These are phyloP conservation scores for Polydesmus complanatus DNA, from an alignment of 2,888 invertebrate species.

Conservation along the genomic window DNA sequence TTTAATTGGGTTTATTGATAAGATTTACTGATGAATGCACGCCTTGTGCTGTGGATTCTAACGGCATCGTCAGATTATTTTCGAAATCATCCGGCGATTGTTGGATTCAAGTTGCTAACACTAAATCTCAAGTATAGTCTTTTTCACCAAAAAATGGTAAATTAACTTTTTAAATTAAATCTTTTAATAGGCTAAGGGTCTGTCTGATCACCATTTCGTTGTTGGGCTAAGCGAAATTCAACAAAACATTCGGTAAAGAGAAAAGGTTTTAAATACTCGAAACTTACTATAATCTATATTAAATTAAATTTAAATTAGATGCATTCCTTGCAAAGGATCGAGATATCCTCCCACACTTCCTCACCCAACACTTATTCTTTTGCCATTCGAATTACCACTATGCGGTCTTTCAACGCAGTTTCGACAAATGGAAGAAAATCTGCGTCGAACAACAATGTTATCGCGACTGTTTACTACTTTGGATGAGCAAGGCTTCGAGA, in stretches of 20 bases:
- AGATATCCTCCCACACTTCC: conserved; percentile 76
- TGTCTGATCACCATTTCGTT: conserved; percentile 58
- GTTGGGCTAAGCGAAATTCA: conserved; percentile 62
- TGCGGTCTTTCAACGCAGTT: conserved; percentile 69
- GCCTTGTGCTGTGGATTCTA: conserved; percentile 59
- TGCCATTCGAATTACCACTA: conserved; percentile 57
- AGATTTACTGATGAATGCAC: conserved; percentile 71
- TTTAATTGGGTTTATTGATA: not conserved
- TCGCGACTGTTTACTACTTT: conserved; percentile 25
- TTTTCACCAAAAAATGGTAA: conserved; percentile 1
- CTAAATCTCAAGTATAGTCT: conserved; percentile 46
- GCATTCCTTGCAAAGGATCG: conserved; percentile 75
- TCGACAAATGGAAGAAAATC: conserved; percentile 56
- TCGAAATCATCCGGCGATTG: conserved; percentile 46
- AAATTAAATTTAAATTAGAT: conserved; percentile 38
- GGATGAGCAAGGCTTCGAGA: conserved; percentile 26
- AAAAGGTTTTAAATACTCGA: not conserved
- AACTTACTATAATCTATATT: conserved; percentile 3
- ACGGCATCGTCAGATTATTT: conserved; percentile 58
- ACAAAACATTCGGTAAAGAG: conserved; percentile 46
- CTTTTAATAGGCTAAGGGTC: conserved; percentile 44
- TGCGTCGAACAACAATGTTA: conserved; percentile 24
- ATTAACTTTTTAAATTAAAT: not conserved
- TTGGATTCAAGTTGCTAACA: conserved; percentile 72
- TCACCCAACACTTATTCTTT: conserved; percentile 62